Percentiles rank a stretch among this genome's conserved stretches.
Conservation (phyloP, 37 sponge, comb jelly and placozoan species). For the Tethya wilhelma region DNA sequence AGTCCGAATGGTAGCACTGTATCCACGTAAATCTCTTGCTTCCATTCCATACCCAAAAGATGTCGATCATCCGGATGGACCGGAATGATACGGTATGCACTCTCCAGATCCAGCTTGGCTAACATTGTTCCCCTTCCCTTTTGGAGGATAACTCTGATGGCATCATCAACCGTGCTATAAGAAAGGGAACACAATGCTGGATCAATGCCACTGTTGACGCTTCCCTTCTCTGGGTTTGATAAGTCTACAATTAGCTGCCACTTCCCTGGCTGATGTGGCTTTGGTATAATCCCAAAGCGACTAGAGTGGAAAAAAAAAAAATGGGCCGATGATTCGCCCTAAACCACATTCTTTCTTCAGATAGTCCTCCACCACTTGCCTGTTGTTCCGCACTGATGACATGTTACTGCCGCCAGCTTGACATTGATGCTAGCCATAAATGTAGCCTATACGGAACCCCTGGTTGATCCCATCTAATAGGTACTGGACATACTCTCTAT, state of each 20-base stretch:
- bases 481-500: slow-evolving; percentile 6
- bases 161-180: slow-evolving; percentile 35
- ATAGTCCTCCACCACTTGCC: slow-evolving; percentile 1
- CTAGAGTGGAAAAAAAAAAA: slow-evolving; percentile 2
- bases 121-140: slow-evolving; percentile 14
- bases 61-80: slow-evolving; percentile 30
- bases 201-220: slow-evolving; percentile 26
- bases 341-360: neutral
- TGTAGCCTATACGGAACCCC: slow-evolving; percentile 22
- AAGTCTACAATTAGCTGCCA: slow-evolving; percentile 30
- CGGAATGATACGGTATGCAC: slow-evolving; percentile 33
- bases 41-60: slow-evolving; percentile 29
- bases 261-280: slow-evolving; percentile 3
- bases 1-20: slow-evolving; percentile 28
- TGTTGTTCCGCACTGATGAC: neutral
- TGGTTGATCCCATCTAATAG: neutral
- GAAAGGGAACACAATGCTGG: neutral
- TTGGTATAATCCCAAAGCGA: slow-evolving; percentile 4
- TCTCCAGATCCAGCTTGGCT: slow-evolving; percentile 42
- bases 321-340: slow-evolving; percentile 24
- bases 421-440: neutral
- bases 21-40: neutral
- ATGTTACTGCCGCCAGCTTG: slow-evolving; percentile 11
- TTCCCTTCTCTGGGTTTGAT: slow-evolving; percentile 12
- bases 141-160: neutral